Evolutionary conservation across 2,888 invertebrate species (phyloP).

Genomic region (Pardosa pseudoannulata): DNA sequence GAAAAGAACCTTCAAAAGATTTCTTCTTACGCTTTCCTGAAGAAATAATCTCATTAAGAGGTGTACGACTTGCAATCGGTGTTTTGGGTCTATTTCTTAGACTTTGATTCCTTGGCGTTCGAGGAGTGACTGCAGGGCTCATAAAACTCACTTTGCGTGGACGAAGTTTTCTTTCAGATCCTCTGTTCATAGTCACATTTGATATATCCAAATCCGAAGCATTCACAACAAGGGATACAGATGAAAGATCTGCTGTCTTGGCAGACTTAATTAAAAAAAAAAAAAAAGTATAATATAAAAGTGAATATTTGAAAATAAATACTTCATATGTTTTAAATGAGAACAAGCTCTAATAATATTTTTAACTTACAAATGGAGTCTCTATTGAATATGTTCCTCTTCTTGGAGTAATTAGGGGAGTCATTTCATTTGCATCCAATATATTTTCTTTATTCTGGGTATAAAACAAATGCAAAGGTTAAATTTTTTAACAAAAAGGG

Average conservation of each 20-base stretch:
- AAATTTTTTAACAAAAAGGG: too few species aligned
- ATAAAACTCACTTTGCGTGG: constrained; percentile 54
- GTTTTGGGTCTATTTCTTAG: constrained; percentile 55
- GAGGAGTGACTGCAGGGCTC: constrained; percentile 29
- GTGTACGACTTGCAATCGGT: constrained; percentile 33
- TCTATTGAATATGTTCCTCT: not conserved
- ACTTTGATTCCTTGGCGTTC: constrained; percentile 32
- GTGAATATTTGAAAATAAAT: too few species aligned
- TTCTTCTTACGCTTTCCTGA: too few species aligned
- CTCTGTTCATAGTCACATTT: constrained; percentile 40
- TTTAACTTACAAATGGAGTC: not conserved
- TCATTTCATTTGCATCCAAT: not conserved
- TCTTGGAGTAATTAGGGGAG: not conserved
- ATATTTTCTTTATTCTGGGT: not conserved
- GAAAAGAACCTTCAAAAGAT: too few species aligned
- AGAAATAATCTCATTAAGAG: not conserved
- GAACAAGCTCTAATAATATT: too few species aligned
- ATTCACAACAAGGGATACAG: not conserved
- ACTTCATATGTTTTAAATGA: too few species aligned
- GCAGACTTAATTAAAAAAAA: too few species aligned
- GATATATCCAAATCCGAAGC: not conserved
- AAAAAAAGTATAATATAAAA: too few species aligned
- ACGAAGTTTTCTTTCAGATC: constrained; percentile 35
- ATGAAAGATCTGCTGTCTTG: not conserved
- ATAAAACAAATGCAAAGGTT: not conserved